Evolutionary conservation across 1,140 invertebrate genomes (phyloP).

Genomic region (Drosophila saltans): DNA sequence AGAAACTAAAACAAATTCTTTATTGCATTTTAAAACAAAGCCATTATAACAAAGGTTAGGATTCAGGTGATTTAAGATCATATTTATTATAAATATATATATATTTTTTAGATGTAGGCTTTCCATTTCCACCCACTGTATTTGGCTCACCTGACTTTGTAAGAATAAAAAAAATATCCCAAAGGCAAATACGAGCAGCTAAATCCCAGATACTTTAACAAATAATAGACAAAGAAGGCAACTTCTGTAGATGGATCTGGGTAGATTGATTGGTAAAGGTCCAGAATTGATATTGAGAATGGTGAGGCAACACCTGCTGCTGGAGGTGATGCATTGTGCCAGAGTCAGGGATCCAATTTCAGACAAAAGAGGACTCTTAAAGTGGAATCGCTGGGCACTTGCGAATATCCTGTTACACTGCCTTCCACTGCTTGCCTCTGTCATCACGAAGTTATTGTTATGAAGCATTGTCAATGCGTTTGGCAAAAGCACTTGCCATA

Average conservation of each 20-base stretch:
- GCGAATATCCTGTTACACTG: slow-evolving; percentile 14
- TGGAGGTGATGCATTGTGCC: slow-evolving; percentile 43
- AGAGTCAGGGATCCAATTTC: slow-evolving; percentile 19
- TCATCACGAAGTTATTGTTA: slow-evolving; percentile 41
- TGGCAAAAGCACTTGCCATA: slow-evolving; percentile 72
- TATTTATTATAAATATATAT: too few relatives aligned
- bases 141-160: slow-evolving; percentile 36
- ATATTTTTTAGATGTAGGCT: too few relatives aligned
- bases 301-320: slow-evolving; percentile 37
- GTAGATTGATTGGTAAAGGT: slow-evolving; percentile 19
- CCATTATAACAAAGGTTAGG: too few relatives aligned
- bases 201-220: slow-evolving; percentile 66
- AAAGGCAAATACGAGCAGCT: slow-evolving; percentile 57
- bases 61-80: too few relatives aligned
- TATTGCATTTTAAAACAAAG: too few relatives aligned
- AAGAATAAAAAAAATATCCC: slow-evolving; percentile 51
- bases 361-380: slow-evolving; percentile 40
- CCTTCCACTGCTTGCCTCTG: slow-evolving; percentile 10
- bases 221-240: slow-evolving; percentile 47
- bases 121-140: slow-evolving; percentile 38
- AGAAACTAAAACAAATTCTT: too few relatives aligned
- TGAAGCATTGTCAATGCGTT: slow-evolving; percentile 72
- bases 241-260: slow-evolving; percentile 18
- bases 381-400: slow-evolving; percentile 35
- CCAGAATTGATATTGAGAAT: slow-evolving; percentile 31